Conservation (phyloP, 1,140 invertebrate genomes). For the Dendrolimus punctatus region DNA sequence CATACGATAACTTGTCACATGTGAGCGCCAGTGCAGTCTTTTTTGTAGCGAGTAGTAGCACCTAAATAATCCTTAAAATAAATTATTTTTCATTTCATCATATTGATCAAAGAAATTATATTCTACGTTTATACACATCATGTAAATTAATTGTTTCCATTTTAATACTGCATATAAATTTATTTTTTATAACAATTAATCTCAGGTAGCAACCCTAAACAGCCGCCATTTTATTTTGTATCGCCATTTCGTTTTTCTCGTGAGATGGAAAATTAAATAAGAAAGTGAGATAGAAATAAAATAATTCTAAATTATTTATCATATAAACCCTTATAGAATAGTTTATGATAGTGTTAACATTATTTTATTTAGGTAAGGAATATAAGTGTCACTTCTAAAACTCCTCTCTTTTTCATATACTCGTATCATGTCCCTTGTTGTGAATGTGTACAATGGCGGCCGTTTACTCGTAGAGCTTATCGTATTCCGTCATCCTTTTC, state of each 20-base stretch:
- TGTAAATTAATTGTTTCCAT: too few species aligned
- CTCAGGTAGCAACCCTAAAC: constrained; percentile 5
- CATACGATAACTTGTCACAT: too few species aligned
- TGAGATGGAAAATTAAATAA: constrained; percentile 68
- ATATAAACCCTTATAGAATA: neutral
- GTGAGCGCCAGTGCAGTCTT: too few species aligned
- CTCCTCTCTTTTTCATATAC: constrained; percentile 2
- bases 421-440: constrained; percentile 21
- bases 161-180: neutral
- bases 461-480: constrained; percentile 61
- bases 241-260: constrained; percentile 70
- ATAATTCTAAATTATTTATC: constrained; percentile 22
- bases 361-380: constrained; percentile 8
- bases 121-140: too few species aligned
- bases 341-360: neutral
- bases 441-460: constrained; percentile 60
- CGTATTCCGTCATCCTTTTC: constrained; percentile 72
- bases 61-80: too few species aligned
- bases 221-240: constrained; percentile 63
- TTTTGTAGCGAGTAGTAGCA: too few species aligned
- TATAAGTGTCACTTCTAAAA: constrained; percentile 3
- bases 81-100: too few species aligned
- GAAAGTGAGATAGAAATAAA: constrained; percentile 71
- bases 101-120: too few species aligned
- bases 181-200: constrained; percentile 2